Evolutionary conservation across 2,113 vertebrate genomes (phyloP), one percentile per base, ranked within the genome.

Genomic region (Rynchops niger): DNA sequence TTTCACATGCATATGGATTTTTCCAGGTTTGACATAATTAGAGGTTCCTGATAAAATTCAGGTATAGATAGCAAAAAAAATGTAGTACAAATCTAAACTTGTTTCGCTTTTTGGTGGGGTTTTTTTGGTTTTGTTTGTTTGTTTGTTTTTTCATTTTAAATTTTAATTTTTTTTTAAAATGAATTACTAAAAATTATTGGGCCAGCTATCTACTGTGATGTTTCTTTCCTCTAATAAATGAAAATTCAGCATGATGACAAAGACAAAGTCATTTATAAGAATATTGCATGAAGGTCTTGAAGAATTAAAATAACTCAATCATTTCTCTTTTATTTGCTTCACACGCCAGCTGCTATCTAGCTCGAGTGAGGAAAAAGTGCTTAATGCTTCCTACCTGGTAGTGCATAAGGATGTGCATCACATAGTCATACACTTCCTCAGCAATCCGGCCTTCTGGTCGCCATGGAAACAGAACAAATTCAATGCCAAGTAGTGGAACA

Each of bases 401-500:
- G 95, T 99, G 98, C 98, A 99, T 99, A 5, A 99, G 96, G 93
- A 99, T 99, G 97, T 99, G 98, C 98, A 99, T 99, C 90, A 99
- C 97, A 53, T 99, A 99, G 96, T 99, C 99, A 4, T 99, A 99
- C 12, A 99, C 98, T 86, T 99, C 99, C n/a, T 99, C 99, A 0
- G 99, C 98, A 1, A 99, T 98, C 1, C 96, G 98, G 30, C 99
- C 99, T 34, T 98, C 98, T 0, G 99, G 99, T 79, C 99, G 98
- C 98, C 99, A 99, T 3, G 99, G 99, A 21, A 99, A 83, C 82
- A 99, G 98, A 59, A 99, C 98, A 29, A 99, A 99, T 93, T 99
- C 99, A 56, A 99, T 99, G 74, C 99, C 99, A 20, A 99, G 98
- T 0, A 99, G 98, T 0, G 99, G 99, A 4, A 99, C 99, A 50